Conservation (phyloP, 2,113 vertebrate genomes). For the Oenanthe oenanthe region DNA sequence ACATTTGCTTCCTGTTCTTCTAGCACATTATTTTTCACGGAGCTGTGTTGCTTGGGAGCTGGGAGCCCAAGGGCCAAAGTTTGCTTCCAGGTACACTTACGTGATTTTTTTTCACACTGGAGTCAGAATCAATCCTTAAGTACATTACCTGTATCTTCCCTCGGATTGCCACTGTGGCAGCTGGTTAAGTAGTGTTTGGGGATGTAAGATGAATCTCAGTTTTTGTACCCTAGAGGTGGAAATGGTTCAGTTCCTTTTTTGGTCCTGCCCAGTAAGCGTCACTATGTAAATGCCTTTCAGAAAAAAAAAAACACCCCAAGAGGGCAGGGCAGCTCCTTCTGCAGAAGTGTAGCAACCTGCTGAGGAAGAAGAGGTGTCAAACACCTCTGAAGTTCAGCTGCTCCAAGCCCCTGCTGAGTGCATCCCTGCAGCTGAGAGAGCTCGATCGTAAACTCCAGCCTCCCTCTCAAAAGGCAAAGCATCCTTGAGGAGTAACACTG, state of each 20-base stretch:
- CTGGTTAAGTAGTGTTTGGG: background rate
- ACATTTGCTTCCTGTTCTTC: background rate
- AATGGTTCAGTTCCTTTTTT: background rate
- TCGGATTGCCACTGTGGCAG: background rate
- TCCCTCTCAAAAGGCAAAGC: background rate
- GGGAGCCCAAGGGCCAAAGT: background rate
- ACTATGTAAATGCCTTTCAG: background rate
- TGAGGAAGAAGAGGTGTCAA: background rate
- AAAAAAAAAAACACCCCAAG: background rate
- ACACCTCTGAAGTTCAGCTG: background rate
- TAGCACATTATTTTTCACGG: background rate
- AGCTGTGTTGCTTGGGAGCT: background rate
- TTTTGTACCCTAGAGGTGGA: background rate
- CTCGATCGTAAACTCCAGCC: background rate
- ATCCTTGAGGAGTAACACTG: constrained; percentile 3
- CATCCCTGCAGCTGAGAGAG: background rate
- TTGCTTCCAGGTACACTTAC: background rate
- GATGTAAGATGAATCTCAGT: background rate
- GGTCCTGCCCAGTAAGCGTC: background rate
- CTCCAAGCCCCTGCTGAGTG: background rate
- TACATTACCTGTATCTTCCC: background rate
- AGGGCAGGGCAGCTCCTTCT: background rate
- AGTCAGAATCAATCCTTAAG: background rate
- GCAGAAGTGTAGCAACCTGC: background rate
- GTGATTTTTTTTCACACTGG: background rate